Base-by-base conservation (phyloP, 2,113 vertebrate species). In the Helogale parvula region DNA sequence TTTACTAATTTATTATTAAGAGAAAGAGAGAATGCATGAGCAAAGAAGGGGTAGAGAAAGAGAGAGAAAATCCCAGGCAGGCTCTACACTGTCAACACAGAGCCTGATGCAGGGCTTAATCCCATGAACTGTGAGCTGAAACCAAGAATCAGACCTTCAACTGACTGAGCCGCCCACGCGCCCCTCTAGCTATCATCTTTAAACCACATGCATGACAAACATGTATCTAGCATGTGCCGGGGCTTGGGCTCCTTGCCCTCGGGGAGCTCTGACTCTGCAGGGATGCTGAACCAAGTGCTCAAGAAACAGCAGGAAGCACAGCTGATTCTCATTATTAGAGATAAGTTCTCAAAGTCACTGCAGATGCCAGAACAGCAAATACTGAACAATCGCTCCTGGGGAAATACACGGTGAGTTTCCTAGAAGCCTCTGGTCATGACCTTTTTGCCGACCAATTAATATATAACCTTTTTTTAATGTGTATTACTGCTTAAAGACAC, bases 191-290 rank as follows among this genome's bases (percentile, higher is more conserved):
- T 7, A 0, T 38, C 11, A 23, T 76, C 60, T 89, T 45, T 63
- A 15, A 85, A 38, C 35, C 50, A 25, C 14, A 33, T 10, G 17
- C 38, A 3, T 0, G 45, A 27, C 57, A 31, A 47, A n/a, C 31
- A 8, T 0, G 31, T 7, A 19, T 4, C 72, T 25, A 21, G 63
- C 9, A 3, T 5, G 15, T 31, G 29, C 21, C 5, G 5, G 50
- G 38, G n/a, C 81, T 80, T 35, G 68, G 84, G 10, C 38, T 88
- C 33, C 41, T 52, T 11, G 77, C 19, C 25, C 69, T 54, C 2
- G 3, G 23, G 71, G 10, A 21, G 16, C 17, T 23, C 31, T 33
- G 19, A 27, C 16, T 65, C 71, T 77, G 25, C 5, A n/a, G 19
- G 57, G 57, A 21, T 66, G 31, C 57, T 50, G 47, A 74, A 19